Conservation (phyloP, 2,797 vertebrate species). For the Hyperoplus lanceolatus region DNA sequence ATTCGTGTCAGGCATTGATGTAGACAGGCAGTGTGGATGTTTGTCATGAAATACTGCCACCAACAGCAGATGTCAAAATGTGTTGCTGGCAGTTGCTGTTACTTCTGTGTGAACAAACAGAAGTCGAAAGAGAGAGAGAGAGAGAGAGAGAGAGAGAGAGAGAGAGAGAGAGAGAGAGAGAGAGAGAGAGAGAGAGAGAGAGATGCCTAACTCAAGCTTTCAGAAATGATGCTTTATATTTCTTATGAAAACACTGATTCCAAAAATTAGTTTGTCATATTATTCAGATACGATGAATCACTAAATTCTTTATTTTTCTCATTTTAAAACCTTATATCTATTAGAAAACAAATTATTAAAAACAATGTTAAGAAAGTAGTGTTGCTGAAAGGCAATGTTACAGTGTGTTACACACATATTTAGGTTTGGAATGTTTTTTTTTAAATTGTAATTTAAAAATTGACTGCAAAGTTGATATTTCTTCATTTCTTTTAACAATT, state of each 20-base stretch:
- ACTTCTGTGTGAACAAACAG: constrained; percentile 78
- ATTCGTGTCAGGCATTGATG: constrained; percentile 77
- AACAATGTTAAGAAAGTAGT: too few relatives aligned
- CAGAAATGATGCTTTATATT: constrained; percentile 13
- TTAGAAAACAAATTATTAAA: too few relatives aligned
- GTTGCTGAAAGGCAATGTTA: background rate
- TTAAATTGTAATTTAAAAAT: background rate
- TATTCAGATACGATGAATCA: too few relatives aligned
- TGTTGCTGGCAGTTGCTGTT: constrained; percentile 81
- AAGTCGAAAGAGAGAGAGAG: constrained; percentile 42
- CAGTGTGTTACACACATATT: background rate
- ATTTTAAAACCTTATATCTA: background rate
- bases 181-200: constrained; percentile 16
- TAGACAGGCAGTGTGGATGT: constrained; percentile 76
- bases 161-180: constrained; percentile 37
- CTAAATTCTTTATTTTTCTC: too few relatives aligned
- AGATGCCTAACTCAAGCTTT: constrained; percentile 28
- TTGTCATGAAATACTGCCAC: constrained; percentile 82
- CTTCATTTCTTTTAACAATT: background rate
- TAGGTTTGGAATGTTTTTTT: background rate
- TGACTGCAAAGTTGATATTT: background rate
- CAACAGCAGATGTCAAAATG: constrained; percentile 82
- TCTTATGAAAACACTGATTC: background rate
- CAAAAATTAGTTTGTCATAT: too few relatives aligned
- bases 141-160: constrained; percentile 17